Percentiles rank a stretch among this genome's conserved stretches.
These are phyloP conservation scores for Anisognathus igniventris DNA, from an alignment of 2,797 vertebrate genomes.

Conservation along the genomic window DNA sequence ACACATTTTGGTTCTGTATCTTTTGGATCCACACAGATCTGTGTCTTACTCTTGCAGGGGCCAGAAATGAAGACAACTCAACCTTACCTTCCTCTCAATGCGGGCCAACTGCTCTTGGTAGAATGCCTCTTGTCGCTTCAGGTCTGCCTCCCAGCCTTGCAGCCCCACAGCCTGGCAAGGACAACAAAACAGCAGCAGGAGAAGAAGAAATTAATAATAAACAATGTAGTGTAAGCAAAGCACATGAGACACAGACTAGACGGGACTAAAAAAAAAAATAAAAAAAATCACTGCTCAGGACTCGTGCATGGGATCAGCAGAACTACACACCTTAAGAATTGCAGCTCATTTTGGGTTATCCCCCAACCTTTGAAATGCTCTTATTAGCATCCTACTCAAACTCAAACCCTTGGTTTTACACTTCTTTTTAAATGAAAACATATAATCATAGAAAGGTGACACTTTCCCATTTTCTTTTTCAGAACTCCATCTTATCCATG, in stretches of 20 bases:
- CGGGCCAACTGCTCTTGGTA: conserved; percentile 86
- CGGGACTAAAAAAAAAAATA: not conserved
- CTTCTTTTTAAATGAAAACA: not conserved
- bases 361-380: not conserved
- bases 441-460: not conserved
- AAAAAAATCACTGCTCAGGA: not conserved
- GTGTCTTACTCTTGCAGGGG: not conserved
- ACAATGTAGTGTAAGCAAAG: not conserved
- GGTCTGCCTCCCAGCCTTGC: conserved; percentile 82
- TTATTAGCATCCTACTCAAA: not conserved
- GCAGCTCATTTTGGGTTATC: not conserved
- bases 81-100: conserved; percentile 87
- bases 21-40: not conserved
- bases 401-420: not conserved
- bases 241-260: not conserved
- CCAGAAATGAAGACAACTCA: not conserved
- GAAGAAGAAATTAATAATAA: not conserved
- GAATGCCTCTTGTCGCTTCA: conserved; percentile 81
- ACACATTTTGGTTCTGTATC: not conserved
- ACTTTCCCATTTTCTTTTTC: not conserved
- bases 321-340: not conserved
- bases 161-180: conserved; percentile 79
- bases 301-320: rapidly evolving
- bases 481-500: not conserved
- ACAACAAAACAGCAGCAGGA: conserved; percentile 13